These are phyloP conservation scores for Diogma glabrata DNA, from an alignment of 2,888 invertebrate species.

Conservation along the genomic window DNA sequence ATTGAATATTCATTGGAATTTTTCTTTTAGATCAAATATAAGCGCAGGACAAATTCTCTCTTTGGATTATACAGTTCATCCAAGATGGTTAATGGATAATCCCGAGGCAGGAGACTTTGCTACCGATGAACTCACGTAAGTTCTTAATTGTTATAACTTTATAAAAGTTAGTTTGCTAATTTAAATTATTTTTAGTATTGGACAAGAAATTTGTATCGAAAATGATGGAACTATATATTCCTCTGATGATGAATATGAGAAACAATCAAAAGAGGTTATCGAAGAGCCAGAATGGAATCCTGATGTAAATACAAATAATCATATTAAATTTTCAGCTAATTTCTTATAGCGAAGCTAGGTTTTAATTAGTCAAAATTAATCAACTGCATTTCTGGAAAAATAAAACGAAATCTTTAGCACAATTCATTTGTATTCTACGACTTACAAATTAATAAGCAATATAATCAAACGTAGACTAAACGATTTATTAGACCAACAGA, in stretches of 20 bases:
- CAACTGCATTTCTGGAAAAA: no score
- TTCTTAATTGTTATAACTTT: constrained; percentile 10
- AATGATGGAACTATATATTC: neutral
- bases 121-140: constrained; percentile 12
- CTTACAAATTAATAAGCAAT: no score
- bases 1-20: no score
- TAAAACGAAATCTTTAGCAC: no score
- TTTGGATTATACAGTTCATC: constrained; percentile 47
- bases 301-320: constrained; percentile 10
- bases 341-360: no score
- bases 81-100: constrained; percentile 51
- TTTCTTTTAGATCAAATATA: constrained; percentile 18
- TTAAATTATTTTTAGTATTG: neutral
- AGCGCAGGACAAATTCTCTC: constrained; percentile 38
- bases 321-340: no score
- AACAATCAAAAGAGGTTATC: constrained; percentile 6
- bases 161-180: neutral
- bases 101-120: constrained; percentile 29
- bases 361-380: no score
- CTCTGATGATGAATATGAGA: constrained; percentile 4
- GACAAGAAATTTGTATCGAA: constrained; percentile 6
- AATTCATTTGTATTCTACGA: no score
- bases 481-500: no score
- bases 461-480: no score
- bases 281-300: constrained; percentile 14